Base-by-base conservation (phyloP, 2,113 vertebrate species). In the Beaufortia kweichowensis region DNA sequence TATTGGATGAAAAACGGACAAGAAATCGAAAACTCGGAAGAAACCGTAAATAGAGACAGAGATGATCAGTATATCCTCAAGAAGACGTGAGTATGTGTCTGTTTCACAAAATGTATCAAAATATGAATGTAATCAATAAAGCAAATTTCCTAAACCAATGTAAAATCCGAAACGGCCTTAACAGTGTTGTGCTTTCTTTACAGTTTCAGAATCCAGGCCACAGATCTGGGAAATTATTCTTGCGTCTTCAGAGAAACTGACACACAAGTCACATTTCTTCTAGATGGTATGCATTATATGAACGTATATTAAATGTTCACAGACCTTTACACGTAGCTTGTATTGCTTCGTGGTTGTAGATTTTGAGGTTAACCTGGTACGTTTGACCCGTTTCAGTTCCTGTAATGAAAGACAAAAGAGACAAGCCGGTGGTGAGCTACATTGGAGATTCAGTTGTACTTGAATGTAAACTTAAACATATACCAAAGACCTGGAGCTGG, bases 371-470 rank as follows among this genome's bases (percentile, higher is more conserved):
- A 29, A 39, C 6, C 3, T 59, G 17, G 23, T 35, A 10, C 56
- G 31, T 61, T 66, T 70, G 6, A 29, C 21, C 50, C 17, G 56
- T 29, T 29, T 1, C 76, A 93, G 91, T 24, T 29, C 92, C 89
- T 61, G 75, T 78, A 74, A 82, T 91, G 3, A 72, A 79, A 6
- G 87, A 89, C 7, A 61, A 80, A 64, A 74, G 83, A 60, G 89
- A 91, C 31, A 92, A 90, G 64, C 91, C 91, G 0, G 24, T 92
- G 5, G 85, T 93, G 57, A 83, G 87, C 75, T 93, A 92, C 33
- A 28, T 85, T 31, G 86, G 90, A 0, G 89, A 92, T 78, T 86
- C 75, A 14, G 87, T 81, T 24, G 83, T 88, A 60, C 50, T 93
- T 0, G 0, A 29, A 0, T 93, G 92, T 81, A 86, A 88, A 73